Conservation (phyloP, 2,888 invertebrate genomes). For the Timema cristinae region DNA sequence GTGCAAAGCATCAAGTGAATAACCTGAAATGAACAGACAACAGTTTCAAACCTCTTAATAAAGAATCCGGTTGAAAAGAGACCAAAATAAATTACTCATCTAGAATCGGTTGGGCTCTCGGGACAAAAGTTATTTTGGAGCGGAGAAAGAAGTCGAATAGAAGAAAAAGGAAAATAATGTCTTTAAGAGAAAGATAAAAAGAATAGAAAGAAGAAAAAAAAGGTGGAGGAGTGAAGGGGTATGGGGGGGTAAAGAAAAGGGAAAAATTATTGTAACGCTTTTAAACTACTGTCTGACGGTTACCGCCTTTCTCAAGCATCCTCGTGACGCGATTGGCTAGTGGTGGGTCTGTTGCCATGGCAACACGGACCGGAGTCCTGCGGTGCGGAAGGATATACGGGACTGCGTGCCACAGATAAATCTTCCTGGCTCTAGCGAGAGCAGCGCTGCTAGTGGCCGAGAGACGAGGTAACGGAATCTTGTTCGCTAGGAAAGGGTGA, state of each 20-base stretch:
- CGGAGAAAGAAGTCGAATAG: background rate
- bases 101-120: conserved; percentile 6
- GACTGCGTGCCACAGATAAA: conserved; percentile 21
- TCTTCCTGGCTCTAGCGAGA: conserved; percentile 15
- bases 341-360: conserved; percentile 44
- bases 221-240: background rate
- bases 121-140: background rate
- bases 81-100: conserved; percentile 15
- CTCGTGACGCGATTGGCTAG: conserved; percentile 28
- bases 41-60: background rate
- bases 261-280: conserved; percentile 25
- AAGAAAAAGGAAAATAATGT: background rate
- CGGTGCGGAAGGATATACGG: conserved; percentile 28
- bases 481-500: no score
- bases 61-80: background rate
- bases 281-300: conserved; percentile 29
- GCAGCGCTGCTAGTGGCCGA: conserved; percentile 1
- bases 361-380: conserved; percentile 40
- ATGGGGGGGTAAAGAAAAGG: conserved; percentile 16
- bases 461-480: background rate
- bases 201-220: background rate
- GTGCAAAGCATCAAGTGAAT: background rate
- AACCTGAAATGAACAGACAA: conserved; percentile 13
- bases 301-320: conserved; percentile 28
- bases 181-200: no score